Conservation (phyloP, 2,797 vertebrate genomes). For the Lepus oiostolus region DNA sequence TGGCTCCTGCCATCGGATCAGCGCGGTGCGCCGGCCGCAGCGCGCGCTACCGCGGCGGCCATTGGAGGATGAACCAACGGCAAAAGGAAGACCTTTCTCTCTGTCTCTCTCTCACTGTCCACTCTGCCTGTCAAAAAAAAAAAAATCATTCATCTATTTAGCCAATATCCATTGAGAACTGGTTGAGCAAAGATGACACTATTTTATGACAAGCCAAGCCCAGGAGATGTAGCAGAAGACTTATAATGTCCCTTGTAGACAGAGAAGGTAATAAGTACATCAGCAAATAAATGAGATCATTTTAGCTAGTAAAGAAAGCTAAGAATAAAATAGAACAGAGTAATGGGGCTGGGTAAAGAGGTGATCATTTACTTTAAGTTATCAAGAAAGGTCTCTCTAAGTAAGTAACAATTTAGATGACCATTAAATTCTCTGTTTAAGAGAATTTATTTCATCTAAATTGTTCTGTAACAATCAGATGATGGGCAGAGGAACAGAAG, state of each 20-base stretch:
- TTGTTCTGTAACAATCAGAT: background rate
- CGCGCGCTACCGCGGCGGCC: too few relatives aligned
- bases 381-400: background rate
- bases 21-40: too few relatives aligned
- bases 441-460: background rate
- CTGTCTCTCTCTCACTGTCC: too few relatives aligned
- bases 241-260: background rate
- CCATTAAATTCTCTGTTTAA: background rate
- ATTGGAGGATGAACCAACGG: too few relatives aligned
- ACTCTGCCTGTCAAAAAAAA: too few relatives aligned
- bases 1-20: too few relatives aligned
- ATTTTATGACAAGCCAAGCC: too few relatives aligned
- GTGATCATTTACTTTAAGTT: background rate
- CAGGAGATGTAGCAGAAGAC: background rate
- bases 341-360: background rate
- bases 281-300: background rate
- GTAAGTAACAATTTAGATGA: background rate
- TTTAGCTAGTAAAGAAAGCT: background rate
- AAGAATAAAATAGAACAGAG: background rate
- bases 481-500: background rate
- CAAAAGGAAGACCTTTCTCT: too few relatives aligned
- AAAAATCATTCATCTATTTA: background rate
- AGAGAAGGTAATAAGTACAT: background rate
- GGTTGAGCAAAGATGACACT: background rate
- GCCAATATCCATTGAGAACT: background rate